Conservation (phyloP, 1,140 invertebrate genomes). For the Musca domestica region DNA sequence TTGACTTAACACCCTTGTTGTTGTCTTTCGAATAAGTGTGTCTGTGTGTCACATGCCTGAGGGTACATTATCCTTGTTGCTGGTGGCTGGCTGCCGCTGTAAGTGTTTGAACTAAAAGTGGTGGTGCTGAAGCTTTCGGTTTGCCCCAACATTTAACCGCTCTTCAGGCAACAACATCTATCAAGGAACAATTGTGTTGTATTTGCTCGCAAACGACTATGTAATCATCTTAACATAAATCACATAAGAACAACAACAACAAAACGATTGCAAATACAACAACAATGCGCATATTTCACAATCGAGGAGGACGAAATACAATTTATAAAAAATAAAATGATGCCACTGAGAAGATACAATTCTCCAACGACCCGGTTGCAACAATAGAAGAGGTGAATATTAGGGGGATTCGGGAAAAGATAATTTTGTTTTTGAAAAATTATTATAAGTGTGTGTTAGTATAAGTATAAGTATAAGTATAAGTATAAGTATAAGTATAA, state of each 20-base stretch:
- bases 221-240: conserved; percentile 25
- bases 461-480: no score
- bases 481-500: no score
- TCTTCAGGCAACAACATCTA: conserved; percentile 4
- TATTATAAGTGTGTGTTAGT: no score
- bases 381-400: conserved; percentile 1
- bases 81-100: background rate
- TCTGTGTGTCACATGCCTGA: background rate
- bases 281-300: background rate
- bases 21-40: background rate
- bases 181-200: conserved; percentile 2
- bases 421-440: no score
- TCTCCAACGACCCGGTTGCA: conserved; percentile 3
- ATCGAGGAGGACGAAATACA: background rate
- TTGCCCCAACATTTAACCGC: no score
- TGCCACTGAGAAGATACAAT: background rate
- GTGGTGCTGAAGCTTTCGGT: background rate
- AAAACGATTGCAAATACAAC: background rate
- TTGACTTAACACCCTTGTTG: no score
- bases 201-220: background rate
- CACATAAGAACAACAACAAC: background rate
- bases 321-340: background rate
- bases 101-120: background rate
- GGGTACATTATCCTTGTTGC: background rate
- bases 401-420: no score